A percentile compares a stretch with the other conserved stretches of the same genome.
Evolutionary conservation across 1,140 invertebrate species (phyloP).

Genomic region (Bombus polaris): DNA sequence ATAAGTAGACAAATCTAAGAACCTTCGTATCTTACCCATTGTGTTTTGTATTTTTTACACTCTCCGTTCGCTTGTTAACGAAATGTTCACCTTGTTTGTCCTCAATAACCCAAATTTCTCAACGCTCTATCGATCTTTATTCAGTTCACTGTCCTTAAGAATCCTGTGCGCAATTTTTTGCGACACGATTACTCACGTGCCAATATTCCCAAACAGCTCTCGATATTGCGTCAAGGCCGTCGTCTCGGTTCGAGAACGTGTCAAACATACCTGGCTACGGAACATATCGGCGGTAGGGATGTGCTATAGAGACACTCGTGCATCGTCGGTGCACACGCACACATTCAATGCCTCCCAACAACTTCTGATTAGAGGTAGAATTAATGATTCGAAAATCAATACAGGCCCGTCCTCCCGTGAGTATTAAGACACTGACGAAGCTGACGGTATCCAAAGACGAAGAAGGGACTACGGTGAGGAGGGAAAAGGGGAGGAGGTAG

Average conservation of each 20-base stretch:
- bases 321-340: neutral
- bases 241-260: neutral
- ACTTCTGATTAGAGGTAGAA: conserved; percentile 82
- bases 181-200: too few species aligned
- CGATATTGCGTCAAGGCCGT: neutral
- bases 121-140: too few species aligned
- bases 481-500: neutral
- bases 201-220: too few species aligned
- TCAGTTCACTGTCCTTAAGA: too few species aligned
- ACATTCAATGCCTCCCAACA: conserved; percentile 3
- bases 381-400: conserved; percentile 84
- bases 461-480: conserved; percentile 27
- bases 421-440: conserved; percentile 66
- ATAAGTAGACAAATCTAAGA: too few species aligned
- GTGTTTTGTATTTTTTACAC: too few species aligned
- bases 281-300: neutral
- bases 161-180: too few species aligned
- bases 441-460: conserved; percentile 61
- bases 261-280: neutral
- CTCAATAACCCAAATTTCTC: too few species aligned
- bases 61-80: too few species aligned
- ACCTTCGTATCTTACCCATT: too few species aligned
- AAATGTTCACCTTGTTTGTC: too few species aligned
- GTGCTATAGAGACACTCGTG: neutral
- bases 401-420: conserved; percentile 71